phyloP scores from a whole-genome alignment of 2,113 vertebrate species.

The Menidia beryllina region DNA sequence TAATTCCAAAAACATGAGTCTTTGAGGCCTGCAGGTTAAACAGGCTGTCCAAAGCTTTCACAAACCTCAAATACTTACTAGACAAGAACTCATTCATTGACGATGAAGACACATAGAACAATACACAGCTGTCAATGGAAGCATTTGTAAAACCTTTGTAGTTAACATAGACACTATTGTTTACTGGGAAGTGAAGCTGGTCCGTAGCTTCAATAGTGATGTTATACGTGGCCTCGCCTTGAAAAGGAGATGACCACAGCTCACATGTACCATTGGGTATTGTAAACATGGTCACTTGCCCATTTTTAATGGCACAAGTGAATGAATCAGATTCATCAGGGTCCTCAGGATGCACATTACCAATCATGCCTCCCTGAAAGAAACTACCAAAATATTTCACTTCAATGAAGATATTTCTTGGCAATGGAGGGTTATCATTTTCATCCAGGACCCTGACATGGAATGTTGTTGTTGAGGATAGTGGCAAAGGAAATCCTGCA shows the following conservation, averaged over 20 bases:
- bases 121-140: conserved; percentile 80
- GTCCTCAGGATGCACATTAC: conserved; percentile 79
- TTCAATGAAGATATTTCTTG: conserved; percentile 78
- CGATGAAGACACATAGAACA: conserved; percentile 76
- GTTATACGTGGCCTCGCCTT: conserved; percentile 81
- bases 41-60: conserved; percentile 80
- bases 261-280: conserved; percentile 79
- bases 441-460: conserved; percentile 77
- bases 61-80: conserved; percentile 77
- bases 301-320: conserved; percentile 76
- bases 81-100: conserved; percentile 79
- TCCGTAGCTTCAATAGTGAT: conserved; percentile 80
- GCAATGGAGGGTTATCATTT: conserved; percentile 79
- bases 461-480: conserved; percentile 77
- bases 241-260: conserved; percentile 78
- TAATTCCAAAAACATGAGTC: conserved; percentile 83
- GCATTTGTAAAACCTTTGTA: conserved; percentile 83
- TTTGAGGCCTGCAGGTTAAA: conserved; percentile 83
- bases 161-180: conserved; percentile 81
- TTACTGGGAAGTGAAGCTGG: conserved; percentile 75
- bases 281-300: conserved; percentile 73
- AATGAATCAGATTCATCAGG: conserved; percentile 76
- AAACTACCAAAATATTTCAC: conserved; percentile 83
- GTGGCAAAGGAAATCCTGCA: conserved; percentile 71
- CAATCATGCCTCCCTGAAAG: conserved; percentile 81